Base-by-base conservation (phyloP, 37 sponge, comb jelly and placozoan species). In the Chondrilla cf. caribensis region DNA sequence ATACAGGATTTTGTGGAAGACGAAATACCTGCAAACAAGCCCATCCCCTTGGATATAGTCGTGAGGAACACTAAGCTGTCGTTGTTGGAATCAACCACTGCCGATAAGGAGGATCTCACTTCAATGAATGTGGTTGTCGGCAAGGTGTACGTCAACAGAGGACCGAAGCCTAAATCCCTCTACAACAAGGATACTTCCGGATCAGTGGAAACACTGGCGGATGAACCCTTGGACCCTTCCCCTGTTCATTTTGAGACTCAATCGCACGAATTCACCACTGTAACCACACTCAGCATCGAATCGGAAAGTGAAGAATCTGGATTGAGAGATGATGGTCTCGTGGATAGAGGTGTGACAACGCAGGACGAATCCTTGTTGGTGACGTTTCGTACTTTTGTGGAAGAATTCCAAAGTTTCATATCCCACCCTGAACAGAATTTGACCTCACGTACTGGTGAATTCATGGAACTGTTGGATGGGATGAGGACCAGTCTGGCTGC, bases 1-100 rank as follows among this genome's bases (percentile, higher is more conserved):
- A 9, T 87, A 18, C 84, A 84, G 29, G 88, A 81, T 62, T 91
- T 91, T 79, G 81, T 85, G 37, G 76, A 84, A 19, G 92, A 91
- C 58, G 92, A 91, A 58, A 79, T 59, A 5, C 85, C 81, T 19
- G 29, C 71, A 0, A 35, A 58, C 2, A 35, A 28, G 1, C 92
- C 92, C 3, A 40, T 87, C 4, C 92, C 92, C 17, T 35, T 91
- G 28, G 85, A 87, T 22, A 21, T 91, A 24, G 75, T 60, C 3
- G 57, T 91, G 24, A 72, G 55, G 28, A 58, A 84, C 36, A 85
- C 92, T 24, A 24, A 44, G 0, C 35, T 87, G 22, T 47, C 57
- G 17, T 37, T 91, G 26, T 15, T 40, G n/a, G 92, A 91, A 0
- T 60, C 81, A 3, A 38, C 44, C 3, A 39, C 25, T 0, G 57